Base-by-base conservation (phyloP, 2,797 vertebrate genomes). In the Hapalemur alaotrensis region DNA sequence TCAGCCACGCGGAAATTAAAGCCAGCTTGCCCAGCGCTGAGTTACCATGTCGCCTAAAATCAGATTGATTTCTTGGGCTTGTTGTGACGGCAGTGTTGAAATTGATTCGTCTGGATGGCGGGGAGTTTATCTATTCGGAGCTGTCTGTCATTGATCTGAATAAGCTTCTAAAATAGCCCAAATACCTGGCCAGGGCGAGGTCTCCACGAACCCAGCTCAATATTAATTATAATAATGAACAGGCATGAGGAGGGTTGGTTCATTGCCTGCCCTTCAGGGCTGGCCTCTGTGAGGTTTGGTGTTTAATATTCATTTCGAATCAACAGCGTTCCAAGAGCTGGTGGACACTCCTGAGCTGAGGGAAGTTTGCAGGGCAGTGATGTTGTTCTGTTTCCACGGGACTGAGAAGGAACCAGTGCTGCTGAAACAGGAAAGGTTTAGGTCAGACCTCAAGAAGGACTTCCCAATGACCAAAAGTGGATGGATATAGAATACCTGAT, bases 181-280 rank as follows among this genome's bases (percentile, higher is more conserved):
- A 95, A 87, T 96, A 97, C 96, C 97, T 89, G 91, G 94, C 43
- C 85, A 97, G 96, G 97, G 93, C 5, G 30, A 96, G 92, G 97
- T 97, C 15, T 1, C 93, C 89, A 96, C 96, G 94, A 97, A 85
- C 67, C 46, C 91, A 22, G 90, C 97, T 98, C 98, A 92, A 97
- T 98, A 97, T 98, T 98, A 98, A 98, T 98, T 98, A 97, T 97
- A 97, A 98, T 98, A 98, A 98, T 98, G 98, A 98, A 97, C 93
- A 98, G 94, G 96, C 96, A 67, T 97, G 95, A 97, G 97, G 85
- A 97, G 38, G 91, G 93, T 67, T 86, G 93, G 95, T 97, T 96
- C 97, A 95, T 94, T 93, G 95, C 93, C 85, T 90, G 94, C 84
- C 95, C 95, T 93, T 63, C 82, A 93, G 92, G 82, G 72, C 92